Evolutionary conservation across 1,140 invertebrate genomes (phyloP), one percentile per base, ranked within the genome.

Genomic region (Philaenus spumarius): DNA sequence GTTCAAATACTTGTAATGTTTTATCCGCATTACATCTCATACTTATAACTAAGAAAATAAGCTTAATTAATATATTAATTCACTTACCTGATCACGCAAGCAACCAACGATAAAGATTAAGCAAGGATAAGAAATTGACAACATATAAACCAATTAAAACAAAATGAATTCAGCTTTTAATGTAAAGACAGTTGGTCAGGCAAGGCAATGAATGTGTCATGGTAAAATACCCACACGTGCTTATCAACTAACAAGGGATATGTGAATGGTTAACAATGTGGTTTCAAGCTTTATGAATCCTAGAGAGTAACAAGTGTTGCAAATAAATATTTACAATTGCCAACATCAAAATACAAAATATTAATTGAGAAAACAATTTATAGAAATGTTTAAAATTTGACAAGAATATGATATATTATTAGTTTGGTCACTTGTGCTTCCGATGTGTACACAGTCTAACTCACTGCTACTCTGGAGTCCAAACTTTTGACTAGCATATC

Each of bases 161-260:
- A 59, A 59, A 59, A 59, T 59, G 48, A 53, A 59, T 52, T 59
- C 48, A 59, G 48, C 50, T 47, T 62, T 61, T 62, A 62, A 58
- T 62, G 43, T 61, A 62, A 56, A 62, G 60, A 62, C 24, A 46
- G 14, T 62, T 54, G 55, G 55, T 62, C 60, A 62, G 60, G 60
- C 50, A 54, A 43, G 56, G 56, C 45, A 35, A 20, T 50, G 37
- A 48, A 17, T 46, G 40, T 34, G 24, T 47, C 17, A 14, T 26
- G 30, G 23, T 40, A 4, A 58, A 20, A 50, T 51, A 34, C 34
- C 56, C 48, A 50, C 22, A 58, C 24, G 56, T 58, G 56, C 45
- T 58, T 57, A 48, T 43, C 30, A 48, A 47, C 17, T 42, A 46
- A 56, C 58, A 35, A 46, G 52, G 60, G 50, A 59, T 59, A 59